A percentile compares a stretch with the other conserved stretches of the same genome.
Conservation (phyloP, 2,797 vertebrate genomes). For the Ceryle rudis region DNA sequence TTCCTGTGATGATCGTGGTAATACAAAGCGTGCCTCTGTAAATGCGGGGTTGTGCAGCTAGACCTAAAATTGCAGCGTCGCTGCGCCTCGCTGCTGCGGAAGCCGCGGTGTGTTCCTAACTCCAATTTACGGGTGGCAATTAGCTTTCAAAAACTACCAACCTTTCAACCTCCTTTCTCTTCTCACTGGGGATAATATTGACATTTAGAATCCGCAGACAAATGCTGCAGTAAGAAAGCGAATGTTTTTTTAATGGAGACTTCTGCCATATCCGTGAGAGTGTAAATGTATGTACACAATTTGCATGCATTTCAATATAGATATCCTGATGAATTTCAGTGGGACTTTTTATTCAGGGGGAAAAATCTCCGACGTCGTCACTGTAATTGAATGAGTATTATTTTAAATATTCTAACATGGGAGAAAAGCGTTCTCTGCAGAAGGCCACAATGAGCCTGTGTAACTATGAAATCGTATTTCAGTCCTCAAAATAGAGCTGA, state of each 20-base stretch:
- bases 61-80: not conserved
- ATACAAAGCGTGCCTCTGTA: not conserved
- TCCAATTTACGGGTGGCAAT: conserved; percentile 56
- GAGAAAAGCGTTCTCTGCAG: not conserved
- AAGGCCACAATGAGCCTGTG: not conserved
- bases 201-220: conserved; percentile 76
- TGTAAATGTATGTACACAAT: conserved; percentile 35
- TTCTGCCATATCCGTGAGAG: not conserved
- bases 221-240: conserved; percentile 20
- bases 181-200: conserved; percentile 65
- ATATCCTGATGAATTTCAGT: conserved; percentile 28
- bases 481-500: not conserved
- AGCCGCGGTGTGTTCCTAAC: not conserved
- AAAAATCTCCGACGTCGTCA: not conserved
- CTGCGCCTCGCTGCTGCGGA: not conserved
- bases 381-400: not conserved
- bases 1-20: not conserved
- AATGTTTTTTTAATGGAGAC: conserved; percentile 72
- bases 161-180: conserved; percentile 69
- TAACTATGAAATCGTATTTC: conserved; percentile 11
- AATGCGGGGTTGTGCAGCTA: not conserved
- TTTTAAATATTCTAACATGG: not conserved
- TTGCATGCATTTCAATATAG: conserved; percentile 36
- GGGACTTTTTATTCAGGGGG: not conserved
- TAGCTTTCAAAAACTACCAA: conserved; percentile 57